Evolutionary conservation across 35 echinoderm and acorn worm species (phyloP), one percentile per base, ranked within the genome.

Genomic region (Acanthaster planci): DNA sequence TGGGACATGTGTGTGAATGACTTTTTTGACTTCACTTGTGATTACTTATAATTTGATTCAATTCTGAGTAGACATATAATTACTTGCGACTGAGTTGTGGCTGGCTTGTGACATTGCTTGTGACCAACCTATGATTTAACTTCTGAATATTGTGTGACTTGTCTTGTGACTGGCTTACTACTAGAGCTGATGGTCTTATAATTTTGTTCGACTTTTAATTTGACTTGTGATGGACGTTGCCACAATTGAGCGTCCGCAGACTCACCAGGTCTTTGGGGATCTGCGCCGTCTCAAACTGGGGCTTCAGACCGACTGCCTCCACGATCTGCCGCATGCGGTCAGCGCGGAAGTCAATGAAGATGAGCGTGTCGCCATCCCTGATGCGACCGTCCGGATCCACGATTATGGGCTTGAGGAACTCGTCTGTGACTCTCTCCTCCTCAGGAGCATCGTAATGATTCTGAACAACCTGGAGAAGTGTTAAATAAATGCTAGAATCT

Each of bases 401-500:
- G 40, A 99, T 92, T 64, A 99, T 99, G 1, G 96, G 96, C 23
- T 84, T 99, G 59, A 99, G 85, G 56, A 99, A 99, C 83, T 99
- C 96, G 80, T 99, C 96, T 7, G 81, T 92, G 37, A 94, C 79
- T 52, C 85, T 77, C 52, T 91, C 79, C 37, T 59, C 58, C 0
- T 85, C 94, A 35, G 64, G 42, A 37, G 78, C 86, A 19, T 84
- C 72, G 77, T 99, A 99, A 1, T 85, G 85, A 56, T 55, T 80
- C 40, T 94, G 89, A 14, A 98, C 91, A 51, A 98, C 44, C 95
- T 98, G 42, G 2, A 22, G 55, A 34, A 54, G 55, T 3, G 76
- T 51, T 37, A 51, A 40, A 42, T 26, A 16, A 3, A 55, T 55
- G 18, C 8, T 5, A 35, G 18, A 27, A n/a, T n/a, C n/a, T n/a